These are phyloP conservation scores for Tinea semifulvella DNA, from an alignment of 2,888 invertebrate species.

Conservation along the genomic window DNA sequence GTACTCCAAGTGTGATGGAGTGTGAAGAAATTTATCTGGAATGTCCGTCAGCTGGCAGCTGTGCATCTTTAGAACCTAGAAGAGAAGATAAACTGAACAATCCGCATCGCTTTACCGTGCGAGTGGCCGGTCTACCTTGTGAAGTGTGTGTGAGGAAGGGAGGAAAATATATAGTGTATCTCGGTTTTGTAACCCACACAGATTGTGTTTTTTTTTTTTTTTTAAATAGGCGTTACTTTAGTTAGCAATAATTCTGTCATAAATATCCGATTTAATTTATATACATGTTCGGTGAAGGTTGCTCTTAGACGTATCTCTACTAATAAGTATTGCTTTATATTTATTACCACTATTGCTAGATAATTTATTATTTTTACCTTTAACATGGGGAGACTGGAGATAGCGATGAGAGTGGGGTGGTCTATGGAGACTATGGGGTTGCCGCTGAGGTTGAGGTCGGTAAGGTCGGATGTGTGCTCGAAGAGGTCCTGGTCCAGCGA, in stretches of 20 bases:
- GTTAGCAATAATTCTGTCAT: too few species aligned
- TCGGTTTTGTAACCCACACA: too few species aligned
- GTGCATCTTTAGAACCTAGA: conserved; percentile 73
- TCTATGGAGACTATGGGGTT: conserved; percentile 79
- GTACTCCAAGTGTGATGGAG: conserved; percentile 69
- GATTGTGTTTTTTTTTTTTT: too few species aligned
- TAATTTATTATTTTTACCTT: conserved; percentile 55
- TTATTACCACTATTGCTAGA: neutral
- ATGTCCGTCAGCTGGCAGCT: conserved; percentile 70
- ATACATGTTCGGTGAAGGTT: too few species aligned
- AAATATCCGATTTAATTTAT: too few species aligned
- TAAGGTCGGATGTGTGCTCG: conserved; percentile 75
- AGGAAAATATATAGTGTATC: neutral
- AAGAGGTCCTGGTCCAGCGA: conserved; percentile 77
- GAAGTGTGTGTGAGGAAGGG: neutral
- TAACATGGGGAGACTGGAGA: conserved; percentile 69
- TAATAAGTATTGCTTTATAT: neutral
- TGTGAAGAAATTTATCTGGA: conserved; percentile 73
- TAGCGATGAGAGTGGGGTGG: conserved; percentile 68
- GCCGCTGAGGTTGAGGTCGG: conserved; percentile 73
- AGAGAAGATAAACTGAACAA: neutral
- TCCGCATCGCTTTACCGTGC: neutral
- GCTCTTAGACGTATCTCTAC: too few species aligned
- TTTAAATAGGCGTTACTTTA: too few species aligned
- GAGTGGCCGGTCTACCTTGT: too few species aligned